Conservation (phyloP, 2,888 invertebrate species). For the Poecilus cupreus region DNA sequence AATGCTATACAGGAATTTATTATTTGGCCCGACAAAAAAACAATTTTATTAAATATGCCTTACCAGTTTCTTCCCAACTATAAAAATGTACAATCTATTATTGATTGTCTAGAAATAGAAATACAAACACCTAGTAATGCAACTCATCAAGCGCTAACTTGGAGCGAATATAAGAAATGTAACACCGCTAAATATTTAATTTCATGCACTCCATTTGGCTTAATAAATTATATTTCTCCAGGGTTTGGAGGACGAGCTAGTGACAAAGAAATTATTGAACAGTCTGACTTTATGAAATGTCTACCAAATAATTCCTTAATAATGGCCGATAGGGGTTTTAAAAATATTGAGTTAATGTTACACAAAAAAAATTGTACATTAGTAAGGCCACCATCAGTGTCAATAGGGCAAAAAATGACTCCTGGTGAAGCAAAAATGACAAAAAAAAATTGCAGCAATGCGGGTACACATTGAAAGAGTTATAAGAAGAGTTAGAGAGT, state of each 20-base stretch:
- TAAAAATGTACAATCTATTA: conserved; percentile 35
- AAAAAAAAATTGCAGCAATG: conserved; percentile 51
- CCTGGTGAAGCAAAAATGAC: conserved; percentile 6
- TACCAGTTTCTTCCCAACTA: background rate
- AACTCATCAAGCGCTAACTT: background rate
- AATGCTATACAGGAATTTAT: background rate
- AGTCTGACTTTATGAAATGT: background rate
- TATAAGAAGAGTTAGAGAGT: conserved; percentile 9
- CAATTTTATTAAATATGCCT: background rate
- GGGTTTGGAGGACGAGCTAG: background rate
- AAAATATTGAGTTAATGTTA: conserved; percentile 43
- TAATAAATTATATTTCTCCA: background rate
- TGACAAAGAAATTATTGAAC: background rate
- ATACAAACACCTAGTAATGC: conserved; percentile 1
- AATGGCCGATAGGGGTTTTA: conserved; percentile 57
- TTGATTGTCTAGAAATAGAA: conserved; percentile 31
- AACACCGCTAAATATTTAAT: conserved; percentile 3
- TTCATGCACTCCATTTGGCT: background rate
- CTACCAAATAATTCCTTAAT: conserved; percentile 23
- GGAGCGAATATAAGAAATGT: background rate
- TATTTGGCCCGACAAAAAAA: background rate
- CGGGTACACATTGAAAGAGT: conserved; percentile 29
- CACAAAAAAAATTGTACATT: conserved; percentile 29
- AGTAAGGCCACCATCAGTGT: conserved; percentile 51
- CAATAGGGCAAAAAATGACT: background rate